phyloP scores from a whole-genome alignment of 2,888 invertebrate species.

The Xanthorhoe spadicearia region DNA sequence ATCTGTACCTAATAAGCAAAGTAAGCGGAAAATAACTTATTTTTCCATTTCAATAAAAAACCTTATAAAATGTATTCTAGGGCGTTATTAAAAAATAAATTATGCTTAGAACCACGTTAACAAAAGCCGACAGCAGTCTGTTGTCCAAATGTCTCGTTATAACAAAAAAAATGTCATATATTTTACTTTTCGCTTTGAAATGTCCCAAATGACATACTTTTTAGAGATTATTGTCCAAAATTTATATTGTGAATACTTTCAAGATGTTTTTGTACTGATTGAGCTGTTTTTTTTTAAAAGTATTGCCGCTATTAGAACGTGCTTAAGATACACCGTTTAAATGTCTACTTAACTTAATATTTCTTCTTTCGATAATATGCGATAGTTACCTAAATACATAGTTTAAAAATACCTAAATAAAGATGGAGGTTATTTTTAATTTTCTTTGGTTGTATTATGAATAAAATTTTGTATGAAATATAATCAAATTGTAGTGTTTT shows the following conservation, averaged over 20 bases:
- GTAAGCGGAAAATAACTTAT: too few relatives aligned
- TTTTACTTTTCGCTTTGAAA: conserved; percentile 13
- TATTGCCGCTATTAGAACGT: not conserved
- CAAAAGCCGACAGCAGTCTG: conserved; percentile 14
- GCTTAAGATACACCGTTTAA: not conserved
- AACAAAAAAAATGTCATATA: conserved; percentile 15
- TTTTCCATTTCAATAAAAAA: too few relatives aligned
- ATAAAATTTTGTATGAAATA: not conserved
- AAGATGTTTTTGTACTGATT: conserved; percentile 3
- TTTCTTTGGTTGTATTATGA: not conserved
- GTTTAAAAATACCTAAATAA: too few relatives aligned
- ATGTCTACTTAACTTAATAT: too few relatives aligned
- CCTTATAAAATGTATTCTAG: too few relatives aligned
- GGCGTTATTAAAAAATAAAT: conserved; percentile 4
- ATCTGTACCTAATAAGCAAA: too few relatives aligned
- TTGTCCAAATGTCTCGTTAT: conserved; percentile 14
- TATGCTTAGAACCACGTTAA: conserved; percentile 7
- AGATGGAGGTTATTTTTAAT: not conserved
- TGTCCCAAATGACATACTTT: conserved; percentile 17
- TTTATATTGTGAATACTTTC: conserved; percentile 13
- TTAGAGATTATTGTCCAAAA: conserved; percentile 7
- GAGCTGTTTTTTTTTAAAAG: not conserved
- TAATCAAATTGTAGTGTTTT: too few relatives aligned
- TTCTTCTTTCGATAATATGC: too few relatives aligned
- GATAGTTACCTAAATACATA: too few relatives aligned